Conservation (phyloP, 2,113 vertebrate species). For the Menidia beryllina region DNA sequence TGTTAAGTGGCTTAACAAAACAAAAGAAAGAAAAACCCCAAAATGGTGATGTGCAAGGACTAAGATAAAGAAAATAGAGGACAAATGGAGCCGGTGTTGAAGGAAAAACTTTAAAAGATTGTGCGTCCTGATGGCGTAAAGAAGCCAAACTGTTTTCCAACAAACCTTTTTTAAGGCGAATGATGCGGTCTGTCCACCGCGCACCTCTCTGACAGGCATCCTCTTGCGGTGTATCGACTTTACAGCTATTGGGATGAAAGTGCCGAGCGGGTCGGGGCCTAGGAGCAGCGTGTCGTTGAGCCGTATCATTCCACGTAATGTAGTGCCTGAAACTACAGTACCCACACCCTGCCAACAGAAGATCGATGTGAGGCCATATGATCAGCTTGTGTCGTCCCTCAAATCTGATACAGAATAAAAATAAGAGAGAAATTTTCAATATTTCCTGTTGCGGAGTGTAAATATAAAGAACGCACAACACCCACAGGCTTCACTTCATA, state of each 20-base stretch:
- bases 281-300: conserved; percentile 92
- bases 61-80: no score
- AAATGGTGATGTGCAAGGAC: no score
- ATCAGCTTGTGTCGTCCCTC: neutral
- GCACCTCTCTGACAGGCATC: conserved; percentile 94
- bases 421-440: no score
- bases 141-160: neutral
- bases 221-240: conserved; percentile 97
- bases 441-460: neutral
- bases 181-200: conserved; percentile 94
- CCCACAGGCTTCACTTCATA: neutral
- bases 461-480: neutral
- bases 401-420: no score
- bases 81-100: no score
- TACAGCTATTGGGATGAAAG: conserved; percentile 91
- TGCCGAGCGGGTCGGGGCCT: conserved; percentile 92
- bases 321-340: conserved; percentile 95
- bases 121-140: neutral
- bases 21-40: no score
- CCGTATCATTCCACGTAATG: conserved; percentile 91
- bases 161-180: conserved; percentile 94
- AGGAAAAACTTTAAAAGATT: no score
- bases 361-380: neutral
- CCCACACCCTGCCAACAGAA: conserved; percentile 87
- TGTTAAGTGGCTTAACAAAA: no score